Evolutionary conservation across 2,797 vertebrate genomes (phyloP), one percentile per base, ranked within the genome.

Genomic region (Bryconaethiops microstoma): DNA sequence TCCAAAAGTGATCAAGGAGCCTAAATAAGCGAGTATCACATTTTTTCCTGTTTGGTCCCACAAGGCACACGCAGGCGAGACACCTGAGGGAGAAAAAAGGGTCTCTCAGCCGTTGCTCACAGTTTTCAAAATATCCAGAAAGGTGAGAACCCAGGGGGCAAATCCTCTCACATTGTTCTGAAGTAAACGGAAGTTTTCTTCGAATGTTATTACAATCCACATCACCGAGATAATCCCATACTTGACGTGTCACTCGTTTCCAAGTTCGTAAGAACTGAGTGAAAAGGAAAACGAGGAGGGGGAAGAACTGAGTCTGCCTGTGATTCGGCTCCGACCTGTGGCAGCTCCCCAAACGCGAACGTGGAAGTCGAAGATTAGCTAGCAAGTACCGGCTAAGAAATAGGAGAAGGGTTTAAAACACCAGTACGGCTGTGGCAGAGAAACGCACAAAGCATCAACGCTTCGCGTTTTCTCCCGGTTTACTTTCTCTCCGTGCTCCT

Each of bases 201-300:
- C 90, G 86, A 79, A 81, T 17, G 80, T 42, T 86, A 76, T 88
- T 86, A 84, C 91, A 91, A 91, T 93, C 92, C 93, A 92, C 93
- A 94, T 94, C 91, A 93, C 92, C 92, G 78, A 87, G 88, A 88
- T 92, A 94, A 92, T 94, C 86, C 93, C 93, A 94, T 94, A 88
- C 87, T 91, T 83, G 86, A 86, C 86, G 86, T 87, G 88, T 87
- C 91, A 85, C 86, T 70, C 84, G 87, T 87, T 88, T 91, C 88
- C 91, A 88, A 89, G 86, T 77, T 65, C 88, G 86, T 90, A 91
- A 87, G 86, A 90, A 91, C 91, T 83, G 87, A 86, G 88, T 89
- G 74, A 70, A 59, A 48, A 9, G 57, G 62, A 67, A 14, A 63
- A 17, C 5, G 13, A 39, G 25, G n/a, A 16, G 16, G 14, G 14